These are phyloP conservation scores for Cryptocephalus moraei DNA, from an alignment of 2,888 invertebrate genomes.

Conservation along the genomic window DNA sequence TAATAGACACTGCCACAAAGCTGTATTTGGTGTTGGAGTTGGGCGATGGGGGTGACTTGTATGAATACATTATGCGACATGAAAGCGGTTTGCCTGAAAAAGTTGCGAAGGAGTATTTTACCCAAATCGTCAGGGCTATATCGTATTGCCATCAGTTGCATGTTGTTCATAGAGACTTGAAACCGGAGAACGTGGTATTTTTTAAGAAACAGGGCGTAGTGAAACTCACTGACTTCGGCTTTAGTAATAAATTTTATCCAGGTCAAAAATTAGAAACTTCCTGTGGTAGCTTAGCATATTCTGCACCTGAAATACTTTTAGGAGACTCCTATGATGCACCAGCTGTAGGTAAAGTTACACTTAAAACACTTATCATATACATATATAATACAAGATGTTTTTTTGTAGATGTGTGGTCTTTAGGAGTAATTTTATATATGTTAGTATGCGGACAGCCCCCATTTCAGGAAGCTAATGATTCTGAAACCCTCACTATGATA, in stretches of 20 bases:
- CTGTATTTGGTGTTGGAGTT: conserved; percentile 92
- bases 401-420: conserved; percentile 89
- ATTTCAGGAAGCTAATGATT: conserved; percentile 98
- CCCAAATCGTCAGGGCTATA: conserved; percentile 95
- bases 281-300: conserved; percentile 97
- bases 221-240: conserved; percentile 97
- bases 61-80: conserved; percentile 96
- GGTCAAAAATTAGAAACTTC: conserved; percentile 96
- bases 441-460: conserved; percentile 95
- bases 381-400: neutral
- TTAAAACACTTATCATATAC: neutral
- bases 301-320: conserved; percentile 95
- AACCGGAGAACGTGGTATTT: conserved; percentile 99
- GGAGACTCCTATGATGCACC: conserved; percentile 99
- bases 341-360: conserved; percentile 68
- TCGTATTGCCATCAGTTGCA: conserved; percentile 93
- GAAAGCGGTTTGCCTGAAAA: conserved; percentile 78
- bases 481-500: conserved; percentile 98
- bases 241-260: conserved; percentile 91
- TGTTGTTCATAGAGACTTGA: conserved; percentile 84
- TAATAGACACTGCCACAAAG: conserved; percentile 98
- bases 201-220: conserved; percentile 95
- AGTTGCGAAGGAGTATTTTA: conserved; percentile 84
- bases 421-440: conserved; percentile 98
- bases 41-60: conserved; percentile 97